These are phyloP conservation scores for Rhinophrynus dorsalis DNA, from an alignment of 2,797 vertebrate genomes.

Conservation along the genomic window DNA sequence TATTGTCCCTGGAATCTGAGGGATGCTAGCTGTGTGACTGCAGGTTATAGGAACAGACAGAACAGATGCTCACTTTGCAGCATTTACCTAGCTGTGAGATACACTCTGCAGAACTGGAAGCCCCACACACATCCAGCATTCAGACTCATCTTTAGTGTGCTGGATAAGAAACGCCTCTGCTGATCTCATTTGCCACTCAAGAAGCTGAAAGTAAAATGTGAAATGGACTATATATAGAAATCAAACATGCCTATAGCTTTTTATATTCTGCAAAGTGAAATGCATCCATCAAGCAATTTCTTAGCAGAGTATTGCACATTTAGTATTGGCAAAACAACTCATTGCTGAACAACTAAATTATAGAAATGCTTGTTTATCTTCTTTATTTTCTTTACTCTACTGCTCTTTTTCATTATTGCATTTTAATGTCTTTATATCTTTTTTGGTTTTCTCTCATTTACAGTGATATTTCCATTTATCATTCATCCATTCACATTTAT, in stretches of 20 bases:
- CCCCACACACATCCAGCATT: constrained; percentile 18
- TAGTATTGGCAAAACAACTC: too few species aligned
- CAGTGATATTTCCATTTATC: too few species aligned
- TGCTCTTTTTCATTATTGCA: neutral
- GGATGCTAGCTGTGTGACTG: constrained; percentile 19
- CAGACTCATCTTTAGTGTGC: constrained; percentile 32
- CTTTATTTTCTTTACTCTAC: neutral
- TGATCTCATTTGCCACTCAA: constrained; percentile 42
- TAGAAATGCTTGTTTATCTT: neutral
- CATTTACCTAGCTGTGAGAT: constrained; percentile 27
- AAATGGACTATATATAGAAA: constrained; percentile 32
- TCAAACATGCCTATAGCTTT: neutral
- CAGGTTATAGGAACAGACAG: constrained; percentile 23
- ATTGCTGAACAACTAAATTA: too few species aligned
- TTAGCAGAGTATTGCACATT: too few species aligned
- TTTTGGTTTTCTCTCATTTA: too few species aligned
- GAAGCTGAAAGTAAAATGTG: constrained; percentile 41
- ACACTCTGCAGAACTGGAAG: constrained; percentile 26
- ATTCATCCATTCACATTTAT: too few species aligned
- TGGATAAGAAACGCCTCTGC: constrained; percentile 42
- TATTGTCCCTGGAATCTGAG: neutral
- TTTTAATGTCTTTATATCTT: too few species aligned
- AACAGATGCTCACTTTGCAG: constrained; percentile 32
- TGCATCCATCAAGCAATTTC: neutral
- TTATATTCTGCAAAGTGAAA: neutral